Evolutionary conservation across 2,113 vertebrate species (phyloP), one percentile per base, ranked within the genome.

Genomic region (Epinephelus fuscoguttatus): DNA sequence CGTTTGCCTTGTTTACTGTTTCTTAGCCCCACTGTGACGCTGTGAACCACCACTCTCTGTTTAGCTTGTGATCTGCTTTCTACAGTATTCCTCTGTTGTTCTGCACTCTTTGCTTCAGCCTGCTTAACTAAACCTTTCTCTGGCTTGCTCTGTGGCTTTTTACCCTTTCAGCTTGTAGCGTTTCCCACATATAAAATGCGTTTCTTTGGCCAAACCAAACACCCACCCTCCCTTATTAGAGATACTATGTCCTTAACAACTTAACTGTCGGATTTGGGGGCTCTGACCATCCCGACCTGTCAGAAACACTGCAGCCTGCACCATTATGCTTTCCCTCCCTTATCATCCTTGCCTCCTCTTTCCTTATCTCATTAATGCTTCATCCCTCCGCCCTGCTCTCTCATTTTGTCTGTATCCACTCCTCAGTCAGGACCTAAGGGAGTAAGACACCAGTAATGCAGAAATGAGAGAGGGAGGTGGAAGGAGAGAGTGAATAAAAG

Each of bases 301-400:
- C 2, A 72, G 27, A 61, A 59, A 25, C 15, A 63, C 50, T 23
- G 47, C 37, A 73, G 49, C 42, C 14, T 61, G 7, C 18, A 42
- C 23, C 6, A 23, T 11, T 71, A 7, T 50, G 25, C 47, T 37
- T 50, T 50, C 30, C 56, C 9, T 63, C 50, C 8, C 14, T 33
- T 18, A 49, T 75, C 30, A 2, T 23, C 33, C 17, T 52, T 7
- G n/a, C 70, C 11, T 61, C 61, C 27, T 63, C 40, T 63, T 63
- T 80, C 45, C 27, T 70, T 72, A 69, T 77, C 78, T 23, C 70
- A 71, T 82, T 69, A 75, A 67, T 25, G 52, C 52, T 81, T 76
- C 42, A 67, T 83, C 57, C 42, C 63, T 62, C 27, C 63, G 63
- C 27, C 64, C 59, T 55, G 19, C 64, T 59, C n/a, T 62, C 53